A percentile compares a stretch with the other conserved stretches of the same genome.
phyloP scores from a whole-genome alignment of 2,797 vertebrate species.

The Graptemys geographica region DNA sequence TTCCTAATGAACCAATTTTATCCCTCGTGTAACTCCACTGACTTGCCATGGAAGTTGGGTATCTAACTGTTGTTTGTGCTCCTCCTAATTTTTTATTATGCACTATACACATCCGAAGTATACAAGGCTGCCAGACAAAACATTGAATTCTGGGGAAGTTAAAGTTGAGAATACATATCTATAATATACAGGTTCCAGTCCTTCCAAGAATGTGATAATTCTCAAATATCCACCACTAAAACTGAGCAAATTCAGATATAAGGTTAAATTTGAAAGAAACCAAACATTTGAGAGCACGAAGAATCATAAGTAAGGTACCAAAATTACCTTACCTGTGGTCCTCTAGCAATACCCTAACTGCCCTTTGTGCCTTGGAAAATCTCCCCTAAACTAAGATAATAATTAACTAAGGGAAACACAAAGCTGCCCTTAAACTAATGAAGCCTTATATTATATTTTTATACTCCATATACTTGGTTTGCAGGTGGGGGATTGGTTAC shows the following conservation, averaged over 20 bases:
- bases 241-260: background rate
- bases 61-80: no score
- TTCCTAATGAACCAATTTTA: background rate
- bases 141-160: background rate
- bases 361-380: background rate
- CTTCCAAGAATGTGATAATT: background rate
- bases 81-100: no score
- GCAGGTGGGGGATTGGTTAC: constrained; percentile 80
- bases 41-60: background rate
- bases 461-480: constrained; percentile 24
- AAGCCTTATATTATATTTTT: background rate
- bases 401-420: no score
- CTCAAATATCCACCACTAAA: background rate
- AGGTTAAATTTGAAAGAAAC: background rate
- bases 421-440: background rate
- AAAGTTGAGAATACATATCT: no score
- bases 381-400: background rate
- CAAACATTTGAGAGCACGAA: background rate
- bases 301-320: background rate
- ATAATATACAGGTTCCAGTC: no score
- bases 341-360: background rate
- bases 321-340: background rate
- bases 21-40: background rate
- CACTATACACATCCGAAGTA: no score
- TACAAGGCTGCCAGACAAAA: background rate